Conservation (phyloP, 2,888 invertebrate species). For the Salticus scenicus region DNA sequence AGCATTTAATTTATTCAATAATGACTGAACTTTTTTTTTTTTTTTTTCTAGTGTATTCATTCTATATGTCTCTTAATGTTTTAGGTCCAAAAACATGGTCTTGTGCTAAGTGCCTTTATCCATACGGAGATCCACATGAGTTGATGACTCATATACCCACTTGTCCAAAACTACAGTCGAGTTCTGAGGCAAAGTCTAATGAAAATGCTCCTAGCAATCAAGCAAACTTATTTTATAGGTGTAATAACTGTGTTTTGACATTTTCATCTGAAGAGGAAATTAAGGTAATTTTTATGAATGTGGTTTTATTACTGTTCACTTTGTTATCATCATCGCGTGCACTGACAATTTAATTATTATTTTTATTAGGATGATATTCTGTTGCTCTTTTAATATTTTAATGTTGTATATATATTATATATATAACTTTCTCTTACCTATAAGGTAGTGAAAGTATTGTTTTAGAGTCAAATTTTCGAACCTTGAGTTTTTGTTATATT, state of each 20-base stretch:
- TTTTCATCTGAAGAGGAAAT: conserved; percentile 70
- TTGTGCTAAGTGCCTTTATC: conserved; percentile 72
- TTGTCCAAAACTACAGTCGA: conserved; percentile 67
- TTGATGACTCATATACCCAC: conserved; percentile 70
- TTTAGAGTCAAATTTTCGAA: too few relatives aligned
- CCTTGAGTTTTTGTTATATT: too few relatives aligned
- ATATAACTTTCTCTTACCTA: too few relatives aligned
- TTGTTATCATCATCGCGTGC: too few relatives aligned
- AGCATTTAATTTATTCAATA: too few relatives aligned
- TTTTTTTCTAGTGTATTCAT: too few relatives aligned
- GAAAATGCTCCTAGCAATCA: conserved; percentile 30
- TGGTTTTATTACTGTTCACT: neutral
- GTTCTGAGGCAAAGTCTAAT: conserved; percentile 43
- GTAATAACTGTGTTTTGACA: conserved; percentile 68
- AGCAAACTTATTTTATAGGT: conserved; percentile 63
- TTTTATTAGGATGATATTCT: too few relatives aligned
- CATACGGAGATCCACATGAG: conserved; percentile 71
- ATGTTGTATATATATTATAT: too few relatives aligned
- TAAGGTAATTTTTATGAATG: conserved; percentile 32
- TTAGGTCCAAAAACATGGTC: conserved; percentile 71
- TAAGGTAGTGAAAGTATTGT: too few relatives aligned
- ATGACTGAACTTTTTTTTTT: too few relatives aligned
- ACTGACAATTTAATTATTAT: too few relatives aligned
- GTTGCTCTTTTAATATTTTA: neutral
- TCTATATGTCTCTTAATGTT: neutral